Evolutionary conservation across 2,888 invertebrate genomes (phyloP), one percentile per base, ranked within the genome.

Genomic region (Chaetogeoica ovagalla): DNA sequence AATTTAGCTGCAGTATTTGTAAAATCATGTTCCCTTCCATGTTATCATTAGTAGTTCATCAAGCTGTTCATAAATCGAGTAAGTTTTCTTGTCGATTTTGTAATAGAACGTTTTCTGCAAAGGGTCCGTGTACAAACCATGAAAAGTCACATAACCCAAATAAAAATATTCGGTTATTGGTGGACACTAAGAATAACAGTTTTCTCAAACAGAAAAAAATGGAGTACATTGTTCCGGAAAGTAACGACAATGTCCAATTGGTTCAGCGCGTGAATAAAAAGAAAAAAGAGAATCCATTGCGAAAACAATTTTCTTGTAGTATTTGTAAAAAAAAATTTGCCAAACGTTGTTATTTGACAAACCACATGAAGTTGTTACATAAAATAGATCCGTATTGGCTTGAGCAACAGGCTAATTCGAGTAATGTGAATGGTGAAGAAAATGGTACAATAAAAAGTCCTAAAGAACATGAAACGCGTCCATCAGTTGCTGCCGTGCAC

Each of bases 81-180:
- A 4, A 13, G 55, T 75, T 57, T 57, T 43, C 43, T 13, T 66
- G 75, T 66, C 66, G 19, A 13, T 66, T 43, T 57, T 75, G 75
- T 57, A 15, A 57, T 43, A 66, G 4, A 19, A 75, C 1, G 13
- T 66, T 66, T 66, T 66, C 65, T 19, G 1, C 17, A 8, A 57
- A 23, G 1, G 57, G 39, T 19, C 19, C 21, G 15, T 70, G 52
- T 13, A 79, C 62, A 30, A 79, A 79, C 19, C 70, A 79, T 55
- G 77, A 70, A 70, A 79, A 79, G 21, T 63, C 63, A 15, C 70
- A 79, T 39, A 43, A 4, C 4, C 13, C 19, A n/a, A 0, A 21
- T 3, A 1, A 52, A 39, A 71, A 21, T 43, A 43, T 52, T 0
- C 9, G 0, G 4, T 21, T 17, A 17, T 23, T 48, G 48, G 23